Evolutionary conservation across 2,888 invertebrate genomes (phyloP), one percentile per base, ranked within the genome.

Genomic region (Ptilodon capucinus): DNA sequence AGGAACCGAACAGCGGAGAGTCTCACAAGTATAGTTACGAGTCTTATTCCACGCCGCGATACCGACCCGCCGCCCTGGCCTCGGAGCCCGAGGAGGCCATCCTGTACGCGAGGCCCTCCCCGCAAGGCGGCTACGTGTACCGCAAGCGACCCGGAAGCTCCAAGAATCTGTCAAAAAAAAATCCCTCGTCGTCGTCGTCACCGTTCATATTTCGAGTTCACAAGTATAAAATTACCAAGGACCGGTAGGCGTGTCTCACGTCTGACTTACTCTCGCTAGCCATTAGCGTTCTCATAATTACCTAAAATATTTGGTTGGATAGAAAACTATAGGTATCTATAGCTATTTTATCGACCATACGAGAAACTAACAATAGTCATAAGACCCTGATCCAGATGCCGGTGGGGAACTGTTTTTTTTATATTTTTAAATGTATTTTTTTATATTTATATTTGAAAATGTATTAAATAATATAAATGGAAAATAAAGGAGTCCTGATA

Each of bases 201-300:
- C 85, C 86, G 0, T 66, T 83, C 52, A 73, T 84, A 51, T 68
- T 88, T 13, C 69, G 85, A 44, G 81, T 88, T 19, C 88, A 87
- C 58, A 86, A 83, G 54, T 80, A 86, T 52, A 80, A 73, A 48
- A 60, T 87, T n/a, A 40, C 61, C 14, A 54, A 50, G 18, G 66
- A 66, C 2, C 51, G 48, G 18, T 65, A 65, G 51, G 58, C 74
- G 16, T 74, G 72, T n/a, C n/a, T n/a, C n/a, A n/a, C n/a, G n/a
- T n/a, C n/a, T n/a, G n/a, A n/a, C n/a, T n/a, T n/a, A n/a, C n/a
- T n/a, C n/a, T n/a, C n/a, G n/a, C n/a, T n/a, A n/a, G n/a, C n/a
- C n/a, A n/a, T n/a, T n/a, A n/a, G n/a, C n/a, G n/a, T n/a, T n/a
- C n/a, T n/a, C n/a, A n/a, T n/a, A n/a, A n/a, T n/a, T n/a, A n/a